phyloP scores from a whole-genome alignment of 2,113 vertebrate species.

The Lophura nycthemera region DNA sequence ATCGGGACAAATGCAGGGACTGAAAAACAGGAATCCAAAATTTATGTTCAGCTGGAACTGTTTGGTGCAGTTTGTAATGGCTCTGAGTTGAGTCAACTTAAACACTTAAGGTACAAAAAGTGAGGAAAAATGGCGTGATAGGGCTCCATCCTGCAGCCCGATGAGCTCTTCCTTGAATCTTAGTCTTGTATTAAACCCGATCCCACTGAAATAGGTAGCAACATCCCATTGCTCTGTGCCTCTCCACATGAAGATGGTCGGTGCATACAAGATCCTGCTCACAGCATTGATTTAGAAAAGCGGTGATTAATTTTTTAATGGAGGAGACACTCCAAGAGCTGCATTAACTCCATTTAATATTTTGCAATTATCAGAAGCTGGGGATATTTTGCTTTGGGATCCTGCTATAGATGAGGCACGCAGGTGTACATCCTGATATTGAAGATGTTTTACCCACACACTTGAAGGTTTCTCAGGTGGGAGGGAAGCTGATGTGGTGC shows the following conservation, averaged over 20 bases:
- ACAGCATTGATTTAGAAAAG: not conserved
- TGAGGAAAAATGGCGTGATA: not conserved
- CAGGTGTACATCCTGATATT: not conserved
- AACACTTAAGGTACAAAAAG: constrained; percentile 44
- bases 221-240: not conserved
- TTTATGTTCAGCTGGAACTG: not conserved
- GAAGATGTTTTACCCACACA: not conserved
- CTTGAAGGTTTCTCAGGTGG: rapidly evolving
- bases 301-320: not conserved
- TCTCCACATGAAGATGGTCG: not conserved
- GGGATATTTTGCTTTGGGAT: not conserved
- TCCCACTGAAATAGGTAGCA: not conserved
- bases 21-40: not conserved
- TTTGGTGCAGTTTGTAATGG: not conserved
- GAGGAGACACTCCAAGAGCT: not conserved
- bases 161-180: not conserved
- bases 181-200: not conserved
- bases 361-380: not conserved
- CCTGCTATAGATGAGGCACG: rapidly evolving
- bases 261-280: not conserved
- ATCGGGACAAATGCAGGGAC: not conserved
- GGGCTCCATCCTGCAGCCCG: not conserved
- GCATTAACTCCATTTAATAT: not conserved
- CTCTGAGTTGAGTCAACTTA: constrained; percentile 16
- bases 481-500: rapidly evolving